Percentiles rank a stretch among this genome's conserved stretches.
phyloP scores from a whole-genome alignment of 2,797 vertebrate species.

The Parambassis ranga region DNA sequence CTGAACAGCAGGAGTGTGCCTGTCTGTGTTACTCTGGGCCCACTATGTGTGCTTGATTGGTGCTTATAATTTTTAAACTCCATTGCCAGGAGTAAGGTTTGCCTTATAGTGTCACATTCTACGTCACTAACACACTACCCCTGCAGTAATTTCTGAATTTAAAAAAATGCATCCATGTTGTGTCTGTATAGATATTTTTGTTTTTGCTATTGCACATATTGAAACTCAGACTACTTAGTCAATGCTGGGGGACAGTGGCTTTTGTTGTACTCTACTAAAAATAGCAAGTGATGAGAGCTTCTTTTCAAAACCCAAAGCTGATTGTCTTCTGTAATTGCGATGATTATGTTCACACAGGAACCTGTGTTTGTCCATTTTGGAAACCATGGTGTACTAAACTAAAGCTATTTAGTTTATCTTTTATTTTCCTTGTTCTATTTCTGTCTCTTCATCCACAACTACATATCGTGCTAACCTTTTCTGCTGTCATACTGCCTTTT shows the following conservation, averaged over 20 bases:
- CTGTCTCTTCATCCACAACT: conserved; percentile 19
- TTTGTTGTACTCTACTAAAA: conserved; percentile 10
- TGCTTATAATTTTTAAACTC: too few relatives aligned
- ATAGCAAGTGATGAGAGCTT: conserved; percentile 3
- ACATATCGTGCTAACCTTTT: conserved; percentile 14
- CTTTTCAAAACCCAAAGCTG: conserved; percentile 6
- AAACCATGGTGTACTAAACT: neutral
- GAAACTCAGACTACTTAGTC: neutral
- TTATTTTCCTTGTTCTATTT: conserved; percentile 26
- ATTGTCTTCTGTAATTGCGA: neutral
- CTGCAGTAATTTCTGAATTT: neutral
- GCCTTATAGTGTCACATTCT: too few relatives aligned
- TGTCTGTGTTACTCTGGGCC: neutral
- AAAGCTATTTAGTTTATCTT: neutral
- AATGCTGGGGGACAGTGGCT: neutral
- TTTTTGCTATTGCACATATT: neutral
- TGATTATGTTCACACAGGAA: neutral
- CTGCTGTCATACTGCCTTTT: conserved; percentile 48
- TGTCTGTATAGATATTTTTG: neutral
- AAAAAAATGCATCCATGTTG: neutral
- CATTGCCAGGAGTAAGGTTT: too few relatives aligned
- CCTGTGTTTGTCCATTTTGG: neutral
- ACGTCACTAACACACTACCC: too few relatives aligned
- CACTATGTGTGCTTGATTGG: too few relatives aligned
- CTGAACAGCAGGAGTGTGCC: conserved; percentile 14